Conservation (phyloP, 1,140 invertebrate species). For the Zaprionus lachaisei region DNA sequence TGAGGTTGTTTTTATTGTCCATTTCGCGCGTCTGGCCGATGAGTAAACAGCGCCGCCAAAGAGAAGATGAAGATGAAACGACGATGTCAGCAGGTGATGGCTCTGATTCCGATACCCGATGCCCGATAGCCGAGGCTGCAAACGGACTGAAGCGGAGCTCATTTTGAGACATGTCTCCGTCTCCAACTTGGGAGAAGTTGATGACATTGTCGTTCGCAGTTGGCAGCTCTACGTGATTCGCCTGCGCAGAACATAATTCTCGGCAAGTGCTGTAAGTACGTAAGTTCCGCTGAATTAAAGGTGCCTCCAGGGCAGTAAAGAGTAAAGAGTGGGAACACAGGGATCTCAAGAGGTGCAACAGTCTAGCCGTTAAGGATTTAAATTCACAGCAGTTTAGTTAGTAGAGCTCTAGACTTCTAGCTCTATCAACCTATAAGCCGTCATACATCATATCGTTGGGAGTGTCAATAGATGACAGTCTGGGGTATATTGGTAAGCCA, state of each 20-base stretch:
- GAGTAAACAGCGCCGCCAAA: conserved; percentile 72
- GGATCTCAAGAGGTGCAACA: conserved; percentile 13
- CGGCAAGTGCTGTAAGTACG: conserved; percentile 4
- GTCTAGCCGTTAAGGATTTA: conserved; percentile 60
- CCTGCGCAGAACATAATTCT: conserved; percentile 55
- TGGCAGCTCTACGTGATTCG: conserved; percentile 67
- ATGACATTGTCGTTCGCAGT: conserved; percentile 40
- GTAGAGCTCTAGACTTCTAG: not conserved
- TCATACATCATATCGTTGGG: conserved; percentile 12
- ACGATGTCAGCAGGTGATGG: conserved; percentile 73
- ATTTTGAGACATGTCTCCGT: conserved; percentile 46
- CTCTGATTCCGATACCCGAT: conserved; percentile 38
- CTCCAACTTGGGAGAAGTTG: conserved; percentile 25
- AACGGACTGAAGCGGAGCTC: conserved; percentile 39
- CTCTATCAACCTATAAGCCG: not conserved
- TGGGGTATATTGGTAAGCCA: conserved; percentile 11
- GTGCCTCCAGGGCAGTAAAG: not conserved
- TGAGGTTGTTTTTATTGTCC: conserved; percentile 64
- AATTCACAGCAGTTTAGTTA: not conserved
- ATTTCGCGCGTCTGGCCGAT: conserved; percentile 59
- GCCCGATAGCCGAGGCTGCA: conserved; percentile 25
- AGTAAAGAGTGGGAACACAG: not conserved
- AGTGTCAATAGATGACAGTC: not conserved
- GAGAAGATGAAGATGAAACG: conserved; percentile 74
- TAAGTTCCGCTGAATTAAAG: conserved; percentile 62